Conservation (phyloP, 2,113 vertebrate genomes). For the Ovis aries region ARS-UI_Ramb_v3.0 NC_056066.1:76012501-76013000, state of each 20-base stretch:
- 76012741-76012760: background rate
- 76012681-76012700: background rate
- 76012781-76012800: background rate
- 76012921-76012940: background rate
- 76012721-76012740: background rate
- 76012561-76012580: background rate
- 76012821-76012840: background rate
- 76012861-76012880: background rate
- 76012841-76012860: background rate
- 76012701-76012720: background rate
- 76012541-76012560: background rate
- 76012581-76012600: background rate
- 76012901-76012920: background rate
- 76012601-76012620: background rate
- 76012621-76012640: background rate
- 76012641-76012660: too few relatives aligned
- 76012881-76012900: background rate
- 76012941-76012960: background rate
- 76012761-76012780: background rate
- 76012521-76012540: background rate
- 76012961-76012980: background rate
- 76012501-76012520: background rate
- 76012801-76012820: background rate
- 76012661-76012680: background rate
- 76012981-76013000: background rate